phyloP scores from a whole-genome alignment of 2,797 vertebrate species.

The Danio aesculapii region DNA sequence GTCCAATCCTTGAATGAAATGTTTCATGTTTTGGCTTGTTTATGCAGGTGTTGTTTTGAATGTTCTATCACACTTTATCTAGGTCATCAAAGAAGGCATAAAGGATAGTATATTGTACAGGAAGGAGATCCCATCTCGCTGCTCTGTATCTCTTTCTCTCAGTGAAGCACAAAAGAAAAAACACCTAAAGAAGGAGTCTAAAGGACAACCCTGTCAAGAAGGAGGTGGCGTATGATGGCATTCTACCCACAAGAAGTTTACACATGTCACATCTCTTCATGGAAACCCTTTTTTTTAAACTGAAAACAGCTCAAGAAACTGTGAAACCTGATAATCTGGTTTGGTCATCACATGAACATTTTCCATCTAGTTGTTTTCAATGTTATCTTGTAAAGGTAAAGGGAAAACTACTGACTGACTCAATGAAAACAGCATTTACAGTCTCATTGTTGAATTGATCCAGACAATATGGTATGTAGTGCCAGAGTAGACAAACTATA shows the following conservation, averaged over 20 bases:
- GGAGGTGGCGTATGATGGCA: conserved; percentile 33
- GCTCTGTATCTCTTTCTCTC: conserved; percentile 86
- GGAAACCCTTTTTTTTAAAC: conserved; percentile 60
- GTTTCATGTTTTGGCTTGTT: background rate
- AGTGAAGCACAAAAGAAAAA: conserved; percentile 87
- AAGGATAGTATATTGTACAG: conserved; percentile 88
- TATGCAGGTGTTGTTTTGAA: background rate
- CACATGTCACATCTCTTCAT: conserved; percentile 30
- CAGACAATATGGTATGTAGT: background rate
- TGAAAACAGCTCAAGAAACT: conserved; percentile 29
- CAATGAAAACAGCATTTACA: conserved; percentile 2
- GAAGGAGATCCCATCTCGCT: conserved; percentile 85
- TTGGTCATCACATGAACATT: conserved; percentile 17
- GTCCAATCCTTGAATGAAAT: too few relatives aligned
- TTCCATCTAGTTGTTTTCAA: background rate
- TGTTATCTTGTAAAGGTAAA: conserved; percentile 9
- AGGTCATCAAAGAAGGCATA: conserved; percentile 94
- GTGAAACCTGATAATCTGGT: conserved; percentile 50
- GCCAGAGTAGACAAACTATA: background rate
- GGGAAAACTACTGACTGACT: conserved; percentile 34
- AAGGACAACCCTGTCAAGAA: conserved; percentile 71
- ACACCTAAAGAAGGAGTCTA: conserved; percentile 81
- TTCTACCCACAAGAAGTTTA: conserved; percentile 30
- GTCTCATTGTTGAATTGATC: background rate
- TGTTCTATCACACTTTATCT: conserved; percentile 34